phyloP scores from a whole-genome alignment of 2,888 invertebrate genomes.

The Taphrorychus bicolor region DNA sequence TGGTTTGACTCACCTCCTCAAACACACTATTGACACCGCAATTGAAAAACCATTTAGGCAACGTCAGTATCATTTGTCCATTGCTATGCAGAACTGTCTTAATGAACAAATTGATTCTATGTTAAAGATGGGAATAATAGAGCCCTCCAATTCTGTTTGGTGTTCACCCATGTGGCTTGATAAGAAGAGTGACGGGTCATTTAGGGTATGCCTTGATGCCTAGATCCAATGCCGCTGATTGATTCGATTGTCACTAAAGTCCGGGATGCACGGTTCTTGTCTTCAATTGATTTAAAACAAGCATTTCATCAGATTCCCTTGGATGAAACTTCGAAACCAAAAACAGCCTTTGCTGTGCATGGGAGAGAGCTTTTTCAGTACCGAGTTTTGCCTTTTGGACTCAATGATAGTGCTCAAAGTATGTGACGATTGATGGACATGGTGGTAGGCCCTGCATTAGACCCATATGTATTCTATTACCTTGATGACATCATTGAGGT shows the following conservation, averaged over 20 bases:
- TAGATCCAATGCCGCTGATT: conserved; percentile 48
- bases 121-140: no score
- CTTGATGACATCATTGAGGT: conserved; percentile 39
- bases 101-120: conserved; percentile 24
- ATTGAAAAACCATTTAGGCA: conserved; percentile 12
- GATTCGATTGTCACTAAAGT: not conserved
- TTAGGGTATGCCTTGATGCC: conserved; percentile 49
- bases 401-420: no score
- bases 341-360: conserved; percentile 33
- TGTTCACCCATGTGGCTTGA: conserved; percentile 40
- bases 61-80: conserved; percentile 26
- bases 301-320: conserved; percentile 49
- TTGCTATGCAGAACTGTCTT: conserved; percentile 13
- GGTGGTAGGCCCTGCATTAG: no score
- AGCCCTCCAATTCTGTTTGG: conserved; percentile 47
- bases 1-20: conserved; percentile 5
- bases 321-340: conserved; percentile 9
- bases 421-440: no score
- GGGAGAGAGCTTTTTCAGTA: conserved; percentile 34
- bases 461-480: no score
- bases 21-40: conserved; percentile 14
- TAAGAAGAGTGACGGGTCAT: conserved; percentile 44
- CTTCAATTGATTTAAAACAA: conserved; percentile 47
- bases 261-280: conserved; percentile 41
- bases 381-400: conserved; percentile 30